Base-by-base conservation (phyloP, 2,113 vertebrate species). In the Stigmatopora nigra region DNA sequence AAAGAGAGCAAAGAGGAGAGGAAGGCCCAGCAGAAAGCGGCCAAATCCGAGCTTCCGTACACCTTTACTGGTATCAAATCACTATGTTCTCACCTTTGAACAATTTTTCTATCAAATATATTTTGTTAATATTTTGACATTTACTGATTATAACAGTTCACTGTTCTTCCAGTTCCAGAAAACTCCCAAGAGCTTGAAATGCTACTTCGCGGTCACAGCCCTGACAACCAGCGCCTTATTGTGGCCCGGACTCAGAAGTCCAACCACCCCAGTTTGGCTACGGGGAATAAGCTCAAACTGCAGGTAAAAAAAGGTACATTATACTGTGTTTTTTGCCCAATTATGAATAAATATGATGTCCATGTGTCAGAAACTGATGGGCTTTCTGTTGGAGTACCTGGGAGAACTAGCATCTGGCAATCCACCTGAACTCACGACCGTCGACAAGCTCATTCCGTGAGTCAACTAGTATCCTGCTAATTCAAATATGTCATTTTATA, bases 211-310 rank as follows among this genome's bases (percentile, higher is more conserved):
- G 93, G 88, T 65, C 92, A 90, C 80, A 81, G 89, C 0, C 20
- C 70, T 3, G 93, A 93, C 55, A 84, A 97, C 68, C 94, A 95
- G 87, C 87, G 90, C 60, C 61, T 90, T 82, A 90, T 98, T 64
- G n/a, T 99, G 80, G 94, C 93, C 68, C 88, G 95, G 56, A 93
- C 93, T 66, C 91, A 91, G 80, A 95, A 95, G 48, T 93, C 93
- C 82, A 94, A 92, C 86, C 97, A 98, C 61, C 93, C 95, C 0
- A 94, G 95, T 77, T 89, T 99, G 48, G 92, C 92, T 36, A 87
- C 67, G 0, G 95, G 93, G 65, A 99, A 97, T 85, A 99, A 96
- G 77, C 83, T 91, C 0, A 98, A 95, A 64, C 71, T 98, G 61
- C 91, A 97, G 82, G 96, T 88, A 77, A 7, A 49, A 3, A 1